Evolutionary conservation across 1,140 invertebrate genomes (phyloP), one percentile per base, ranked within the genome.

Genomic region (Apis mellifera): DNA sequence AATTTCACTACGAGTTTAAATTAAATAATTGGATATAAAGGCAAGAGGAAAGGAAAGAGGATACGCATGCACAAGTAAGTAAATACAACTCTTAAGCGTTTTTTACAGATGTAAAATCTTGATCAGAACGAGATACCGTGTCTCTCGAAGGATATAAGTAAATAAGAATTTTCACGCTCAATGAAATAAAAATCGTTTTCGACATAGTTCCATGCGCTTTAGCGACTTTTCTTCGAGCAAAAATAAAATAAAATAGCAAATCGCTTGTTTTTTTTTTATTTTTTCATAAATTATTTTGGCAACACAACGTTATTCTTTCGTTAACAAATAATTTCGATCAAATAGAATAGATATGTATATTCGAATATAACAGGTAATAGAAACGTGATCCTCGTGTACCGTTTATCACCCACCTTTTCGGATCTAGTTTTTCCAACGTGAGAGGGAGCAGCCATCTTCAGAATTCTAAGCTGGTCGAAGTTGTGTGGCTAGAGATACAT

Each of bases 351-450:
- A 23, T 15, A 32, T 3, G 42, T 15, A 32, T 15, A 21, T 17
- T 12, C 21, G 42, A 8, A 23, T 42, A 74, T 15, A 17, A 74
- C 15, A 17, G n/a, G 11, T 54, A 32, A 55, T 15, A 42, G 9
- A 70, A 54, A 65, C 23, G 23, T 3, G 50, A 11, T 19, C 0
- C n/a, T 32, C 54, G 72, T 4, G 55, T 32, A 73, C 62, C 71
- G 55, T 62, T 60, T 62, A 65, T 66, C 87, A 94, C 94, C 95
- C 95, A 98, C 97, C 97, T 98, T 97, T 90, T 97, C 96, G 12
- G 97, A 98, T 94, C 97, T 97, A 90, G 96, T 97, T 95, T 96
- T 98, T 93, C 96, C 95, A 92, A 97, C 93, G 95, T 97, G 96
- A 89, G 97, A 98, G 42, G 97, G 97, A 86, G 97, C 97, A 73